Conservation (phyloP, 30 jellyfish, hydroid and myxozoan species). For the Pseudorhiza aurosa region DNA sequence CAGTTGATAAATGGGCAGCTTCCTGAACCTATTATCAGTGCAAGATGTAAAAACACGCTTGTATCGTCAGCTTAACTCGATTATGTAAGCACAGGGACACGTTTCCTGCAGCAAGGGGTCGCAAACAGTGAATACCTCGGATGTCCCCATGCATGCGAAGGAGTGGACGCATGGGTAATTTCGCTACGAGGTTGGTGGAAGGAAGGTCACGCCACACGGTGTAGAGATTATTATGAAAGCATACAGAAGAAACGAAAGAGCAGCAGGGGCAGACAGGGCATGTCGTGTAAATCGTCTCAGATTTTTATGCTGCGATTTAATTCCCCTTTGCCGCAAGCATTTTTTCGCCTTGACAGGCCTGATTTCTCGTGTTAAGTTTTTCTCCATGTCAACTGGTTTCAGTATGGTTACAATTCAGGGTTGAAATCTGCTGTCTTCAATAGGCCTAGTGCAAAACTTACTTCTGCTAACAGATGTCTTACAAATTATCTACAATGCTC, state of each 20-base stretch:
- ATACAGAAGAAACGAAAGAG: not conserved
- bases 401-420: no score
- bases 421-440: no score
- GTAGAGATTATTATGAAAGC: not conserved
- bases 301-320: no score
- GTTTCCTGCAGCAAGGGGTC: conserved; percentile 13
- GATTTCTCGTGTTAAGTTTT: no score
- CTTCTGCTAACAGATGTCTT: no score
- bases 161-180: not conserved
- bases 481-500: no score
- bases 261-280: conserved; percentile 5
- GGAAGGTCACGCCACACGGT: conserved; percentile 38
- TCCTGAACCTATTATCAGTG: not conserved
- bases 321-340: no score
- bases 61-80: not conserved
- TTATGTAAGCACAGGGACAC: not conserved
- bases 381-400: no score
- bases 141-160: conserved; percentile 1
- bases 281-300: conserved; percentile 2
- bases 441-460: no score
- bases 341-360: no score
- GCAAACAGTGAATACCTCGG: not conserved
- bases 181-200: conserved; percentile 15
- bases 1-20: not conserved
- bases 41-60: not conserved